phyloP scores from a whole-genome alignment of 1,140 invertebrate genomes.

The Oedothorax gibbosus region DNA sequence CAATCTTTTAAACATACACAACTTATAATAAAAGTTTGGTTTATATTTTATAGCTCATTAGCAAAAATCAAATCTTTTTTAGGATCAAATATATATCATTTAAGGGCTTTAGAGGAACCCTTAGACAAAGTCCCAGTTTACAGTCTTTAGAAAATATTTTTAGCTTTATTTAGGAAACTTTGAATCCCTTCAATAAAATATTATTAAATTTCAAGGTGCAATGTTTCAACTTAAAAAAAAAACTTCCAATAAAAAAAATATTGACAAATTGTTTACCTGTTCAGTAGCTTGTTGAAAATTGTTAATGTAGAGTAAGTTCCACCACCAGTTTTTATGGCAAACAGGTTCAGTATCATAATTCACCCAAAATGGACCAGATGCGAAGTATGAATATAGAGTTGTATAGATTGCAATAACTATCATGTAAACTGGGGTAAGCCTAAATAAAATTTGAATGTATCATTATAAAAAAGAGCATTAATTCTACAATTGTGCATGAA shows the following conservation, averaged over 20 bases:
- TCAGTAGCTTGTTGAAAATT: constrained; percentile 50
- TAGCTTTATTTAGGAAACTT: no score
- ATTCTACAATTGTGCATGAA: not conserved
- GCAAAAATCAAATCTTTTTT: no score
- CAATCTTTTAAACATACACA: no score
- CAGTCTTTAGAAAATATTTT: no score
- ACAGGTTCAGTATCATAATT: constrained; percentile 1
- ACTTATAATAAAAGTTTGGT: no score
- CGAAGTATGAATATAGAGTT: constrained; percentile 5
- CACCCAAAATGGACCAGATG: constrained; percentile 46
- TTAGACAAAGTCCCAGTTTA: no score
- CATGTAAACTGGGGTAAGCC: constrained; percentile 13
- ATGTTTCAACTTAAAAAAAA: not conserved
- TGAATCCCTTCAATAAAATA: no score
- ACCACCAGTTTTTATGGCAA: constrained; percentile 64
- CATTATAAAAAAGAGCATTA: not conserved
- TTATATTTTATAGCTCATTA: no score
- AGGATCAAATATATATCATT: no score
- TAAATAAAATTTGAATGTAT: not conserved
- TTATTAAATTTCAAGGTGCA: not conserved
- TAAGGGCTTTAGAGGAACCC: no score
- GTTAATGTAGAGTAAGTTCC: constrained; percentile 62
- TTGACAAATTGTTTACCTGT: not conserved
- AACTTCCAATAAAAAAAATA: not conserved
- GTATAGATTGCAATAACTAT: constrained; percentile 21